phyloP scores from a whole-genome alignment of 2,888 invertebrate species.

The Trissoscelio sp. region DNA sequence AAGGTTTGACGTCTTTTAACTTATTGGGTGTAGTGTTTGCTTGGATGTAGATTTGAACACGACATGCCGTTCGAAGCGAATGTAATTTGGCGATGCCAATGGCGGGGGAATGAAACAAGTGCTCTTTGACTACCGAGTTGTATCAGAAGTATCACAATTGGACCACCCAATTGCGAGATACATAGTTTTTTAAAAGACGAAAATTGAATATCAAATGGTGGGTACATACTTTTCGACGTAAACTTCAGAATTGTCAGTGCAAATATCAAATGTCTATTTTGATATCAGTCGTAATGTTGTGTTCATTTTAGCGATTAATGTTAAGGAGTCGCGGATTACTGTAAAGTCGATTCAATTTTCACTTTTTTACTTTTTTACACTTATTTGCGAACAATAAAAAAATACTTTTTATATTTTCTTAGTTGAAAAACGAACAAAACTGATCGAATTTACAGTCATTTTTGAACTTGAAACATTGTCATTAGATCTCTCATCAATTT shows the following conservation, averaged over 20 bases:
- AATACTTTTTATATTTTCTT: not conserved
- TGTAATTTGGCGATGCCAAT: no score
- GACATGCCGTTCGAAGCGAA: constrained; percentile 12
- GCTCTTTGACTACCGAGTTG: constrained; percentile 54
- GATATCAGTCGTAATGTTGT: constrained; percentile 43
- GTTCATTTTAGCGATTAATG: constrained; percentile 26
- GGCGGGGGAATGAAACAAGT: constrained; percentile 57
- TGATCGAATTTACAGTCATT: constrained; percentile 32
- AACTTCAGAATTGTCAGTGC: constrained; percentile 16
- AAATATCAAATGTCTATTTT: constrained; percentile 53
- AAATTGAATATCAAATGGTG: constrained; percentile 45
- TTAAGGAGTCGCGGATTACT: constrained; percentile 5
- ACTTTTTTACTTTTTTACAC: constrained; percentile 3
- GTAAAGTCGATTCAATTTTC: constrained; percentile 28
- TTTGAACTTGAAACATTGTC: not conserved
- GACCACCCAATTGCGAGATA: constrained; percentile 1
- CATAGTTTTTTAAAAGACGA: constrained; percentile 29
- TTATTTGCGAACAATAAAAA: not conserved
- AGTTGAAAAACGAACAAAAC: not conserved
- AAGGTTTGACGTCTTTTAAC: constrained; percentile 26
- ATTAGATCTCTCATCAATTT: constrained; percentile 18
- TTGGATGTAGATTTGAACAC: constrained; percentile 44
- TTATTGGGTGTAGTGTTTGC: constrained; percentile 46
- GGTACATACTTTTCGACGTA: not conserved
- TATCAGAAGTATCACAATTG: constrained; percentile 11